Evolutionary conservation across 2,797 vertebrate genomes (phyloP), one percentile per base, ranked within the genome.

Genomic region (Gephyroberyx darwinii): DNA sequence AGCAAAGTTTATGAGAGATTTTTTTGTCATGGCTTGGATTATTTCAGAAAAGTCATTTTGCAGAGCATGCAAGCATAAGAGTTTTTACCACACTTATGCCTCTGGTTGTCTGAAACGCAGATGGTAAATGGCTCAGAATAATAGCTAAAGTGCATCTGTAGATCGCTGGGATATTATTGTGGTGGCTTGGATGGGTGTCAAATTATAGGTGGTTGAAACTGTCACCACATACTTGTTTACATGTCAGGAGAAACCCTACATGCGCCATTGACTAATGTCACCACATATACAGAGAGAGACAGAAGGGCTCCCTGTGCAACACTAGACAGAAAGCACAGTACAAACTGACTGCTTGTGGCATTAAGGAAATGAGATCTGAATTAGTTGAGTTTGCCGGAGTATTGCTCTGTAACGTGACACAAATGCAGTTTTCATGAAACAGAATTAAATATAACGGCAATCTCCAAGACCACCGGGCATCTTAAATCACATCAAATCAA

Each of bases 381-480:
- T 57, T 55, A 52, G 37, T 13, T 22, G 51, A 35, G 45, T 67
- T 45, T 3, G 8, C 26, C 16, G 1, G 9, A 48, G 50, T n/a
- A 26, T 56, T 71, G 65, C 30, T 75, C 9, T 61, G 16, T 71
- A 52, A 80, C 74, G 55, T 48, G 12, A 71, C 56, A 16, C 63
- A 75, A 83, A 62, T 73, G 0, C 17, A 60, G 8, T 1, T 71
- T 71, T 77, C 43, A 65, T 55, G 2, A 64, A 45, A 19, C 9
- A 16, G 20, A 26, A 74, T 63, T 74, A 47, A 19, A 80, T 72
- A 56, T 43, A 20, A 64, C 0, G 0, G 22, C 16, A 61, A 51
- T 66, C 39, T 58, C 37, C 53, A 10, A 22, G 41, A 50, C 57
- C 63, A 35, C 10, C 56, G 63, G 52, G 26, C 10, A 64, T 39